Conservation (phyloP, 2,113 vertebrate species). For the Apeltes quadracus region DNA sequence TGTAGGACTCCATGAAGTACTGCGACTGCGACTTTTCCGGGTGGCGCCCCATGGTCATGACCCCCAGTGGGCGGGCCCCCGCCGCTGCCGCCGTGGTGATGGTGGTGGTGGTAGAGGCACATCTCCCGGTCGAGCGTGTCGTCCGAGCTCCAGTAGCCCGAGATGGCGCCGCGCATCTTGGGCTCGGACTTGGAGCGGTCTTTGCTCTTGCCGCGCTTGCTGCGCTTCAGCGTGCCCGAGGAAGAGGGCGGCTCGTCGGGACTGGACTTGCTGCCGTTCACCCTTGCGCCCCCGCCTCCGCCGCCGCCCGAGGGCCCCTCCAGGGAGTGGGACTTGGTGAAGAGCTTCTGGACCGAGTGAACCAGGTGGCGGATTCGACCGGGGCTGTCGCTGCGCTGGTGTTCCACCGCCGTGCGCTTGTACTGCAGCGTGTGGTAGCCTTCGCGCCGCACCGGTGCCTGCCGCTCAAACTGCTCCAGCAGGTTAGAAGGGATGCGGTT, state of each 20-base stretch:
- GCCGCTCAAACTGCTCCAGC: constrained; percentile 93
- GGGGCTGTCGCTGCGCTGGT: constrained; percentile 92
- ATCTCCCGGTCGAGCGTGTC: constrained; percentile 87
- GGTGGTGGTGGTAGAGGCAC: constrained; percentile 74
- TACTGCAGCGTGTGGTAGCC: constrained; percentile 98
- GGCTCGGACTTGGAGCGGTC: constrained; percentile 92
- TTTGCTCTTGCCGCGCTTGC: constrained; percentile 92
- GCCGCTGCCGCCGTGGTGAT: constrained; percentile 70
- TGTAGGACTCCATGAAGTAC: constrained; percentile 95
- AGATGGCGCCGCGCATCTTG: constrained; percentile 91
- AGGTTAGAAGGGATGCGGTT: constrained; percentile 83
- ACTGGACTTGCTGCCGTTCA: constrained; percentile 74
- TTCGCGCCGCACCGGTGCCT: constrained; percentile 88
- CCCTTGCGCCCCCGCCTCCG: constrained; percentile 75
- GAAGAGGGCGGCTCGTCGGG: constrained; percentile 78
- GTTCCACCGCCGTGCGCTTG: constrained; percentile 87
- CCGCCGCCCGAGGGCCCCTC: constrained; percentile 79
- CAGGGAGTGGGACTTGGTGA: constrained; percentile 90
- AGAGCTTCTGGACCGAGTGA: constrained; percentile 94
- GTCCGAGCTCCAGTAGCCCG: constrained; percentile 97
- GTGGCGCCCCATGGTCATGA: constrained; percentile 94
- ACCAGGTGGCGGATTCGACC: constrained; percentile 96
- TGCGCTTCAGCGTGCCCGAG: constrained; percentile 80
- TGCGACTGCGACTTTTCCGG: constrained; percentile 87
- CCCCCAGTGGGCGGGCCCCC: constrained; percentile 82